Base-by-base conservation (phyloP, 2,888 invertebrate species). In the Saturnia pavonia region DNA sequence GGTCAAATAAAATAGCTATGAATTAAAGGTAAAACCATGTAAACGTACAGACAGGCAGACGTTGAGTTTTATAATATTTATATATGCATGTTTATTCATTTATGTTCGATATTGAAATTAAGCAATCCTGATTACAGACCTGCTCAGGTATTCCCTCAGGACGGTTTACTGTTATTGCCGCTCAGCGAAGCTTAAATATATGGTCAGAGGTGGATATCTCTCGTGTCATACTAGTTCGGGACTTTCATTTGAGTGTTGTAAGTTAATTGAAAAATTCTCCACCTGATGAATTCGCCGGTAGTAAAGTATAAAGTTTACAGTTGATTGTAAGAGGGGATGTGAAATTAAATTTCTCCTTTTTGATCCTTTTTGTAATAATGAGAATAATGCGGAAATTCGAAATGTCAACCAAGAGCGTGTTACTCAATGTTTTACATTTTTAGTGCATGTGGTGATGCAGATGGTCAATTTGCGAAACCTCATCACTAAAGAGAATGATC, bases 81-180 rank as follows among this genome's bases (percentile, higher is more conserved):
- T n/a, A n/a, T n/a, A n/a, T n/a, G n/a, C n/a, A n/a, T n/a, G n/a
- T n/a, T n/a, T 25, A 27, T 60, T 27, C 6, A 27, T 25, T 60
- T 27, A 14, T 60, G 16, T 2, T 34, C n/a, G 40, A 40, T 34
- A 19, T 63, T 34, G 34, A 63, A 57, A 19, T n/a, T 19, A 27
- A 54, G 19, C 2, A 68, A 57, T 60, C 65, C 72, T 70, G 12
- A 78, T 74, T 82, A 72, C 81, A 71, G 22, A 75, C 75, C 85
- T 79, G 81, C 67, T 8, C 27, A 72, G 76, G 77, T 74, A 81
- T 81, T 87, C 88, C 85, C 87, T 77, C 75, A 81, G 86, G 89
- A 86, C 87, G 82, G 83, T 91, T 91, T 90, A 91, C 83, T 85
- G 87, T 88, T 89, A 90, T 86, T 83, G 87, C 87, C 85, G 82